A percentile compares a stretch with the other conserved stretches of the same genome.
Evolutionary conservation across 2,888 invertebrate genomes (phyloP).

Genomic region (Eulithis prunata): DNA sequence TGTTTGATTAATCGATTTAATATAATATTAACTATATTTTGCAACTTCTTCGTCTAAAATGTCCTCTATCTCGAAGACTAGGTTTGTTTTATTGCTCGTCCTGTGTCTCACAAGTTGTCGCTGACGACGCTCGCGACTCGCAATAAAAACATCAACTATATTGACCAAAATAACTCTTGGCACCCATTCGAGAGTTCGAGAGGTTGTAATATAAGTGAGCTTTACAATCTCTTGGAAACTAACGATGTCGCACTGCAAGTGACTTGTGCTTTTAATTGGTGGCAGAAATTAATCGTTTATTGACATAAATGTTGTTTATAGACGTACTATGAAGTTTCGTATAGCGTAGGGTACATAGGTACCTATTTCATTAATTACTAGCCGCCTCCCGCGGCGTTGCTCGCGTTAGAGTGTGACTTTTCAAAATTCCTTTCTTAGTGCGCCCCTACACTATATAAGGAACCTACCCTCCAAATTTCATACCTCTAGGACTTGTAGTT

Average conservation of each 20-base stretch:
- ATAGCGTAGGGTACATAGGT: too few relatives aligned
- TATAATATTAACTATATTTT: too few relatives aligned
- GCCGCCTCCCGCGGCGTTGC: too few relatives aligned
- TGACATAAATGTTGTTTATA: not conserved
- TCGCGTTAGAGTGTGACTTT: too few relatives aligned
- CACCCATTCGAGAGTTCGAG: conserved; percentile 72
- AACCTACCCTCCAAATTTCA: too few relatives aligned
- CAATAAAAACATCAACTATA: conserved; percentile 83
- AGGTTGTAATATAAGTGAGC: conserved; percentile 74
- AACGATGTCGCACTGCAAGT: conserved; percentile 14
- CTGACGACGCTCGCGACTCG: conserved; percentile 65
- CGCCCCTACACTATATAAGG: too few relatives aligned
- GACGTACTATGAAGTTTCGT: not conserved
- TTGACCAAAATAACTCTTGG: conserved; percentile 84
- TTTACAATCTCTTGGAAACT: conserved; percentile 56
- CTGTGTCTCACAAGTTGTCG: conserved; percentile 61
- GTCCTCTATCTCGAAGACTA: conserved; percentile 23
- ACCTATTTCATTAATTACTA: too few relatives aligned
- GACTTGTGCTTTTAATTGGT: conserved; percentile 6
- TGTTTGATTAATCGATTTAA: too few relatives aligned
- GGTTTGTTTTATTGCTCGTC: conserved; percentile 73
- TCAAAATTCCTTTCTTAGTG: too few relatives aligned
- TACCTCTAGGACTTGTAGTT: too few relatives aligned
- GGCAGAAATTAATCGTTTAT: not conserved
- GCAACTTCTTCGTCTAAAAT: not conserved